Percentiles rank a stretch among this genome's conserved stretches.
These are phyloP conservation scores for Baccha elongata DNA, from an alignment of 2,888 invertebrate genomes.

Conservation along the genomic window DNA sequence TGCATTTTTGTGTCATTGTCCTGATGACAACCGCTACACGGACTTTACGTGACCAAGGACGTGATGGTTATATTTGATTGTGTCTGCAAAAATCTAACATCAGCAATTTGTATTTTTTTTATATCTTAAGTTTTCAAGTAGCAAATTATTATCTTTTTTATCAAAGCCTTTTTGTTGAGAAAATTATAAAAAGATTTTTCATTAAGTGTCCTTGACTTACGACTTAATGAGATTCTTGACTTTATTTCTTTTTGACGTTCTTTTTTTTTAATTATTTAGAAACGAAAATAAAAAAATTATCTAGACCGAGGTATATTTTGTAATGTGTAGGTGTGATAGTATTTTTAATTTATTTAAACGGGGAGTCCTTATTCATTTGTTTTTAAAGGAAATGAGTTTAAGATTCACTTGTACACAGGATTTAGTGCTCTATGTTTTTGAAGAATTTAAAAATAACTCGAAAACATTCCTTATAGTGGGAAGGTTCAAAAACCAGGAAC, in stretches of 20 bases:
- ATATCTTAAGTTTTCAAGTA: background rate
- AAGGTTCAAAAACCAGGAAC: too few relatives aligned
- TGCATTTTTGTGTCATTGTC: slow-evolving; percentile 34
- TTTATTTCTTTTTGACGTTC: background rate
- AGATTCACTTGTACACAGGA: too few relatives aligned
- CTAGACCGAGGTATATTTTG: background rate
- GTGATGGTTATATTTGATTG: slow-evolving; percentile 18
- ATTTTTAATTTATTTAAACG: too few relatives aligned
- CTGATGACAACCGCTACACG: slow-evolving; percentile 18
- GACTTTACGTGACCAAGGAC: slow-evolving; percentile 57
- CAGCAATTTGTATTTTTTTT: slow-evolving; percentile 6
- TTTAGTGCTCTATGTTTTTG: too few relatives aligned
- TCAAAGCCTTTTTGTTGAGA: too few relatives aligned
- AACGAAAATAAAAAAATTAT: background rate
- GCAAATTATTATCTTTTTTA: background rate
- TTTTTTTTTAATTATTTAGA: too few relatives aligned
- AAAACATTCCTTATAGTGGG: too few relatives aligned
- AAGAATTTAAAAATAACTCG: too few relatives aligned
- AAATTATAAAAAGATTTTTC: background rate
- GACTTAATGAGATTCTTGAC: slow-evolving; percentile 12
- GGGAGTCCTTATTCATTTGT: too few relatives aligned
- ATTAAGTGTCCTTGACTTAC: slow-evolving; percentile 6
- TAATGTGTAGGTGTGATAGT: too few relatives aligned
- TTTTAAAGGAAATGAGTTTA: too few relatives aligned
- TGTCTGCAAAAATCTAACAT: slow-evolving; percentile 36